These are phyloP conservation scores for Cyanistes caeruleus DNA, from an alignment of 2,113 vertebrate genomes.

Conservation along the genomic window DNA sequence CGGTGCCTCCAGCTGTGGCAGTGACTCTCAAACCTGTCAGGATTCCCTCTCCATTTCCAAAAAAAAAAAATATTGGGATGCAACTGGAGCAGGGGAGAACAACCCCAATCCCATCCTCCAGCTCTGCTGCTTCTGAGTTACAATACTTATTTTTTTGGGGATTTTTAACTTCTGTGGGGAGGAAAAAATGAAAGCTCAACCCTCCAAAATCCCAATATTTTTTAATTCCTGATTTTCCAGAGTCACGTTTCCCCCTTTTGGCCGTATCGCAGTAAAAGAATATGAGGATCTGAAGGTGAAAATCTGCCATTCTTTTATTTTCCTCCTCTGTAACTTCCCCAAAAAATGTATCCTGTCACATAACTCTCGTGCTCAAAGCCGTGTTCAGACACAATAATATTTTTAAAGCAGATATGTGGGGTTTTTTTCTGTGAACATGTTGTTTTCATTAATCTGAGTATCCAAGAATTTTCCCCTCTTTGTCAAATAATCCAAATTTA, in stretches of 20 bases:
- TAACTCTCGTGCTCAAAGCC: neutral
- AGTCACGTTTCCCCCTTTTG: neutral
- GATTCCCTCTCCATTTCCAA: accelerated
- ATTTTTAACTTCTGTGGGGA: neutral
- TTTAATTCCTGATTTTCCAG: neutral
- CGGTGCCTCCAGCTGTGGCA: neutral
- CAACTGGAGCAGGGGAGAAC: neutral
- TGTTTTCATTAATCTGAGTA: conserved; percentile 12
- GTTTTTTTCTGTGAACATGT: neutral
- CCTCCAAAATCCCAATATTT: neutral
- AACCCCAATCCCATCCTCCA: neutral
- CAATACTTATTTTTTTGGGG: neutral
- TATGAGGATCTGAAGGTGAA: neutral
- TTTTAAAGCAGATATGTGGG: neutral
- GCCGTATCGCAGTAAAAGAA: neutral
- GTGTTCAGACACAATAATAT: neutral
- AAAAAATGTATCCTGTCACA: neutral
- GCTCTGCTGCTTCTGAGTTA: neutral
- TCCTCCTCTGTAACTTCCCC: neutral
- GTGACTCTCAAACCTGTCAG: neutral
- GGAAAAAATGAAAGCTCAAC: neutral
- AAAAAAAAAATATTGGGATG: neutral
- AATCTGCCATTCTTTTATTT: neutral
- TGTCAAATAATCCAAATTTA: neutral
- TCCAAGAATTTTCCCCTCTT: neutral